phyloP scores from a whole-genome alignment of 37 sponge, comb jelly and placozoan species.

The Eunapius fragilis region DNA sequence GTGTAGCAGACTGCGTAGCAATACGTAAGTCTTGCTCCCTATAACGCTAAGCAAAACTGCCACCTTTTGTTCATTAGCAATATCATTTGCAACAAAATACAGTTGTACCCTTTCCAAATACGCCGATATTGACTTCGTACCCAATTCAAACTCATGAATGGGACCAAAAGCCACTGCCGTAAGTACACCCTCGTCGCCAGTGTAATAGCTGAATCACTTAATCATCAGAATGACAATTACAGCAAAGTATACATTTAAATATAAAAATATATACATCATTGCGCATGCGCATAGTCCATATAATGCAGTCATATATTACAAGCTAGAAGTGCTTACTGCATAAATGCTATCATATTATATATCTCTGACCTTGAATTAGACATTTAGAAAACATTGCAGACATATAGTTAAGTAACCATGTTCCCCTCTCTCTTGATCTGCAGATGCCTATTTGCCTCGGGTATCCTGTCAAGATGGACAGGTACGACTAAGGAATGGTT shows the following conservation, averaged over 20 bases:
- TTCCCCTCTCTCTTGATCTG: background rate
- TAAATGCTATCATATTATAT: no score
- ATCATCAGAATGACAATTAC: no score
- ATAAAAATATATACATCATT: no score
- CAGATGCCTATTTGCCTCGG: background rate
- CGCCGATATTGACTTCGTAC: constrained; percentile 6
- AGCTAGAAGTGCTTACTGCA: no score
- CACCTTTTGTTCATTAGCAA: constrained; percentile 21
- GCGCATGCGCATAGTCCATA: no score
- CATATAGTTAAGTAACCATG: no score
- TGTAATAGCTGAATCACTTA: background rate
- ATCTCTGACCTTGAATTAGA: no score
- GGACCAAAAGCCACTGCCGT: background rate
- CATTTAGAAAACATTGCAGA: no score
- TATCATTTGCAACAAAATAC: constrained; percentile 29
- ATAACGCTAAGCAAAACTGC: constrained; percentile 25
- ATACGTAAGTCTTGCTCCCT: constrained; percentile 23
- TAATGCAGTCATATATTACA: no score
- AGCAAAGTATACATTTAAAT: no score
- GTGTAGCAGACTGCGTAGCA: constrained; percentile 33
- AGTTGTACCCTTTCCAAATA: constrained; percentile 37
- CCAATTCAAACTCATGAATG: constrained; percentile 22
- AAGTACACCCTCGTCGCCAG: constrained; percentile 36
- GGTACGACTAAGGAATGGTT: background rate
- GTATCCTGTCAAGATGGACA: background rate